A percentile compares a stretch with the other conserved stretches of the same genome.
Conservation (phyloP, 2,888 invertebrate genomes). For the Drosophila monieri region DNA sequence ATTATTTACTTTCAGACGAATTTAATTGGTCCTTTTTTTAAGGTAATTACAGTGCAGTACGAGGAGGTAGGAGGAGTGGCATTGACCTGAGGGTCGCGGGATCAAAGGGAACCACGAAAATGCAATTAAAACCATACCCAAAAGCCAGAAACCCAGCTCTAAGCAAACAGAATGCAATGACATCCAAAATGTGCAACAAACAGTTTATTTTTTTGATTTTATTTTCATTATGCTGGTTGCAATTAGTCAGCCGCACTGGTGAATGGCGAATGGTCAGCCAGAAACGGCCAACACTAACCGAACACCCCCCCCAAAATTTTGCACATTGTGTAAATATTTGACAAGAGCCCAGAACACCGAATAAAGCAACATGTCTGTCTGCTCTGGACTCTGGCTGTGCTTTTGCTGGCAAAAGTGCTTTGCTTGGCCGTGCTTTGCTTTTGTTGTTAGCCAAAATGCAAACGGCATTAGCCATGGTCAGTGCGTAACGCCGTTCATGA, state of each 20-base stretch:
- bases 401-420: conserved; percentile 2
- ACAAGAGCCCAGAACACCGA: conserved; percentile 45
- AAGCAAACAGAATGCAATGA: conserved; percentile 48
- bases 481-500: conserved; percentile 39
- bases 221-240: conserved; percentile 50
- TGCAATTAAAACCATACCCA: conserved; percentile 20
- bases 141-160: conserved; percentile 17
- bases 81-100: conserved; percentile 21
- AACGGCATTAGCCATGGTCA: conserved; percentile 71
- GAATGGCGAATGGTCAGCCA: conserved; percentile 24
- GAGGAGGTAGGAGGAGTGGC: conserved; percentile 8
- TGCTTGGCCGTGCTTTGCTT: conserved; percentile 20
- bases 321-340: conserved; percentile 64
- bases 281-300: conserved; percentile 22
- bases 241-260: conserved; percentile 62
- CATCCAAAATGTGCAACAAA: conserved; percentile 62
- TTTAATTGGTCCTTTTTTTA: conserved; percentile 63
- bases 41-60: conserved; percentile 38
- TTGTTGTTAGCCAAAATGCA: conserved; percentile 65
- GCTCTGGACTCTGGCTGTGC: conserved; percentile 8
- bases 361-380: conserved; percentile 30
- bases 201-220: conserved; percentile 22
- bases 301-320: conserved; percentile 6
- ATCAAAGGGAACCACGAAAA: conserved; percentile 28
- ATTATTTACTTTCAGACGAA: conserved; percentile 59